These are phyloP conservation scores for Parnassius apollo DNA, from an alignment of 2,888 invertebrate genomes.

Conservation along the genomic window DNA sequence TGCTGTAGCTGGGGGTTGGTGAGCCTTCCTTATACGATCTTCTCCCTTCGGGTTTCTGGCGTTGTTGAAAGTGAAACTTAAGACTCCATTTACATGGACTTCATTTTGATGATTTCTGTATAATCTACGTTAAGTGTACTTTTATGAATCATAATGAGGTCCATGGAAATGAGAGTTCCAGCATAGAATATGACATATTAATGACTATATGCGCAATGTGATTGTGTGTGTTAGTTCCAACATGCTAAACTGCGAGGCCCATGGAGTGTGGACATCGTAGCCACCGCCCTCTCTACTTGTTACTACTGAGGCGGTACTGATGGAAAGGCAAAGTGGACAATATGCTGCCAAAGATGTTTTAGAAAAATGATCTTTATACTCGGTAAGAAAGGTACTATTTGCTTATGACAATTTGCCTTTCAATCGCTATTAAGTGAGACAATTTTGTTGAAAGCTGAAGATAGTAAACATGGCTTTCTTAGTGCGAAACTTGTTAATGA, in stretches of 20 bases:
- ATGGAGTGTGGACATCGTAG: conserved; percentile 9
- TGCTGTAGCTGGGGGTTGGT: conserved; percentile 60
- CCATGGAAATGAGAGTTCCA: conserved; percentile 10
- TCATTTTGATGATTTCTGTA: conserved; percentile 44
- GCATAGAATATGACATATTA: conserved; percentile 28
- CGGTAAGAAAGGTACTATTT: not conserved
- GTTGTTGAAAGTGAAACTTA: conserved; percentile 59
- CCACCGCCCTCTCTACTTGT: conserved; percentile 18
- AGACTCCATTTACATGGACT: conserved; percentile 35
- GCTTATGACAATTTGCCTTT: conserved; percentile 31
- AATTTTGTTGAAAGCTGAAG: conserved; percentile 39
- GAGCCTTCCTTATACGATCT: conserved; percentile 70
- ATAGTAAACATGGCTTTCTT: conserved; percentile 39
- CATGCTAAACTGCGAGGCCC: conserved; percentile 40
- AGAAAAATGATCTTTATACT: conserved; percentile 5
- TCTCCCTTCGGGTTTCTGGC: conserved; percentile 70
- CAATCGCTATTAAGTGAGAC: conserved; percentile 39
- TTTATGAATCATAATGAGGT: conserved; percentile 34
- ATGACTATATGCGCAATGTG: conserved; percentile 53
- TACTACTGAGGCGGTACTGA: conserved; percentile 24
- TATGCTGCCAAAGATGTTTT: not conserved
- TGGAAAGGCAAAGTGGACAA: conserved; percentile 15
- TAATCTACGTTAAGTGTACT: conserved; percentile 15
- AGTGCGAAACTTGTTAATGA: conserved; percentile 65
- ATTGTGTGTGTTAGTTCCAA: conserved; percentile 76